Evolutionary conservation across 2,113 vertebrate genomes (phyloP).

Genomic region (Hyla sarda): DNA sequence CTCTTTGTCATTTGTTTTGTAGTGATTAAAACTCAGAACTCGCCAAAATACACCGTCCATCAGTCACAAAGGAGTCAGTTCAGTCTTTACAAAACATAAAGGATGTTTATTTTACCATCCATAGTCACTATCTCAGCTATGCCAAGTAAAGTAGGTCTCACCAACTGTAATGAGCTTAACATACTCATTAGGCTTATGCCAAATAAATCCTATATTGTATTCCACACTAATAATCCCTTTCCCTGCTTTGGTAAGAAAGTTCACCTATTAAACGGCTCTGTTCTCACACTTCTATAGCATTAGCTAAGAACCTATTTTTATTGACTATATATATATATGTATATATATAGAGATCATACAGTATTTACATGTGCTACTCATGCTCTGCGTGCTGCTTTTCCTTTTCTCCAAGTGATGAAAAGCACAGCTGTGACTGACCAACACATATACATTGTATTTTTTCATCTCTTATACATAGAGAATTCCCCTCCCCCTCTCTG

Average conservation of each 20-base stretch:
- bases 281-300: background rate
- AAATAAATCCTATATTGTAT: slow-evolving; percentile 35
- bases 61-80: background rate
- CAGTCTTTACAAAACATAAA: background rate
- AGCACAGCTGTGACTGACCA: slow-evolving; percentile 51
- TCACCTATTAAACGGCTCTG: background rate
- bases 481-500: slow-evolving; percentile 38
- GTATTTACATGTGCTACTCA: background rate
- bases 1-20: background rate
- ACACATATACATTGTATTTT: slow-evolving; percentile 50
- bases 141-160: slow-evolving; percentile 22
- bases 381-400: background rate
- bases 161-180: slow-evolving; percentile 19
- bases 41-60: background rate
- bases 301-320: background rate
- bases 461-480: background rate
- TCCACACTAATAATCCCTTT: slow-evolving; percentile 32
- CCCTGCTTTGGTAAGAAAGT: background rate
- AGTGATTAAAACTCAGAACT: background rate
- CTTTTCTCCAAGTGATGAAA: slow-evolving; percentile 11
- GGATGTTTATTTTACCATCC: background rate
- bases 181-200: slow-evolving; percentile 31
- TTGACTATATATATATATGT: background rate
- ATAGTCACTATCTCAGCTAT: background rate
- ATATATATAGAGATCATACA: no score